Conservation (phyloP, 2,113 vertebrate genomes). For the Anolis sagrei region DNA sequence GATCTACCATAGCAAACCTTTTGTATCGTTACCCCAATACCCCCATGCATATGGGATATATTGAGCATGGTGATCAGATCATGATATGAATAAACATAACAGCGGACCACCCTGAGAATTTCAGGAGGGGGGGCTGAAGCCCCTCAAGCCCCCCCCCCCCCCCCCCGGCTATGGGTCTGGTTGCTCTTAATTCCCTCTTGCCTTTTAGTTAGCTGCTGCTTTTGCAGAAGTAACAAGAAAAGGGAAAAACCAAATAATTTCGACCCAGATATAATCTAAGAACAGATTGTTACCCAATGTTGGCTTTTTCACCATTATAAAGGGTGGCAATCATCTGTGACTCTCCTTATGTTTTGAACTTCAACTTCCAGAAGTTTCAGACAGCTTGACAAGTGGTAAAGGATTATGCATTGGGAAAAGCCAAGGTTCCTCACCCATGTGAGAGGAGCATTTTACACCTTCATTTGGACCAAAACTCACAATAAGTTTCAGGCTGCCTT, state of each 20-base stretch:
- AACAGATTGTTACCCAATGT: too few species aligned
- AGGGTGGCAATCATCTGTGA: neutral
- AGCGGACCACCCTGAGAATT: too few species aligned
- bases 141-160: too few species aligned
- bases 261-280: neutral
- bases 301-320: neutral
- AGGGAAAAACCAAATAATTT: neutral
- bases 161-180: too few species aligned
- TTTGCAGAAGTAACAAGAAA: neutral
- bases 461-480: neutral
- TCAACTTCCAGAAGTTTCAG: neutral
- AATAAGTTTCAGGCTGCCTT: too few species aligned
- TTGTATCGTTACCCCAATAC: too few species aligned
- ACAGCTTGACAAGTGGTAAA: neutral
- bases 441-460: neutral
- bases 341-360: neutral
- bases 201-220: neutral
- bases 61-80: too few species aligned
- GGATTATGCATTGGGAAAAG: neutral
- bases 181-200: neutral
- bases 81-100: too few species aligned
- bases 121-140: too few species aligned
- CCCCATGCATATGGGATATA: too few species aligned
- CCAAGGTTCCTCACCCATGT: neutral
- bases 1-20: too few species aligned